Evolutionary conservation across 2,113 vertebrate genomes (phyloP), one percentile per base, ranked within the genome.

Genomic region (Ophthalmolycus amberensis): DNA sequence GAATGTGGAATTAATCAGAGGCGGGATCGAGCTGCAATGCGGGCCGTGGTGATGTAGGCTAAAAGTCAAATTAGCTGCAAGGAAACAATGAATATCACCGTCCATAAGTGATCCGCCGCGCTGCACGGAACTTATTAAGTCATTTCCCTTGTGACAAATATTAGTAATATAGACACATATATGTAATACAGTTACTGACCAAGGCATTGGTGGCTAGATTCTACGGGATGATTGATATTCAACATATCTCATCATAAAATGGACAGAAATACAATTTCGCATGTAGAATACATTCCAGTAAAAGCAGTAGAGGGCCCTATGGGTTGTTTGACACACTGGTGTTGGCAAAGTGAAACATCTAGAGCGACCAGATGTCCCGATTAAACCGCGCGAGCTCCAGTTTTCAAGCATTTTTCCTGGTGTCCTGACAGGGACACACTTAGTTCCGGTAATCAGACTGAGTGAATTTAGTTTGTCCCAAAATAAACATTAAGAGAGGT

Each of bases 1-100:
- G 79, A 75, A 64, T 38, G 66, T 50, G 16, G 71, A 87, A 94
- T 89, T 90, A 90, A 92, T 94, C 84, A 86, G 44, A 74, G 75
- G 69, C 16, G 66, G 81, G 77, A n/a, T 74, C 54, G 37, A 37
- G 82, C 74, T 82, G 27, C 25, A 27, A 60, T 9, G 58, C 10
- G 9, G 32, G 58, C 10, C 58, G 8, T 9, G 50, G n/a, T n/a
- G 50, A n/a, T 54, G 6, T 9, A 10, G 20, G n/a, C 50, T 29
- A 16, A 60, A 3, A 60, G 29, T 60, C 14, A 3, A 29, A 32
- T 32, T 32, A 18, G 15, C 58, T 29, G 56, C 54, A 10, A 58
- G 54, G 11, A 58, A 29, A 29, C 56, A 7, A 58, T 58, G 56
- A 58, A 12, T 58, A 27, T 27, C 2, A 27, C n/a, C 25, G 25